Evolutionary conservation across 1,140 invertebrate genomes (phyloP).

Genomic region (Diprion similis): DNA sequence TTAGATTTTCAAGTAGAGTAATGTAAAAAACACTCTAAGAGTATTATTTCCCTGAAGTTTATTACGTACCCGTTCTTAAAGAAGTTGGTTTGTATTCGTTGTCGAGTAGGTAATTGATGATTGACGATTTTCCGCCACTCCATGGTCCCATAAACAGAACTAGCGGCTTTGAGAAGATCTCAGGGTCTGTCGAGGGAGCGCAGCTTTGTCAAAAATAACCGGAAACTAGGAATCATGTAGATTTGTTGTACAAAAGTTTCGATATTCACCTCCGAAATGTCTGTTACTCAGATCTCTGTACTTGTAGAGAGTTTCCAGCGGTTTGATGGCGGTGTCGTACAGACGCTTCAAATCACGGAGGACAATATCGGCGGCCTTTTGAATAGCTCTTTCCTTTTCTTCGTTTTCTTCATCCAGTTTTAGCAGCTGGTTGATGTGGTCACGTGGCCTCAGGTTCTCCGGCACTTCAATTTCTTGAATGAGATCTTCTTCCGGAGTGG

Average conservation of each 20-base stretch:
- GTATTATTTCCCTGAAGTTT: constrained; percentile 14
- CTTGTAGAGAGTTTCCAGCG: constrained; percentile 88
- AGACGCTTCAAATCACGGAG: constrained; percentile 86
- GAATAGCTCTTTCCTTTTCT: constrained; percentile 73
- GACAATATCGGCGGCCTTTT: constrained; percentile 77
- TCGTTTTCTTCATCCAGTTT: constrained; percentile 80
- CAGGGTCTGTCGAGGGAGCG: constrained; percentile 72
- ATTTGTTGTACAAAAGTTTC: constrained; percentile 12
- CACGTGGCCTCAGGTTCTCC: constrained; percentile 76
- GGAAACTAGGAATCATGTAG: not conserved
- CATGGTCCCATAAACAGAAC: constrained; percentile 94
- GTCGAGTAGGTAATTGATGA: constrained; percentile 91
- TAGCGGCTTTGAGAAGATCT: constrained; percentile 94
- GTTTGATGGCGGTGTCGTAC: constrained; percentile 88
- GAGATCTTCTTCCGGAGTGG: constrained; percentile 62
- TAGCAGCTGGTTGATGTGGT: constrained; percentile 82
- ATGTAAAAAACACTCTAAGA: constrained; percentile 6
- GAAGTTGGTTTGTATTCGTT: constrained; percentile 84
- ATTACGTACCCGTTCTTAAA: constrained; percentile 79
- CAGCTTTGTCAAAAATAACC: constrained; percentile 10
- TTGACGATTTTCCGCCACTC: constrained; percentile 94
- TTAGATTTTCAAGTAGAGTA: no score
- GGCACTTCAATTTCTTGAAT: constrained; percentile 77
- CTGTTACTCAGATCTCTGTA: constrained; percentile 92
- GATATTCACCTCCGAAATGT: constrained; percentile 77